phyloP scores from a whole-genome alignment of 2,113 vertebrate species.

The Myiozetetes cayanensis region DNA sequence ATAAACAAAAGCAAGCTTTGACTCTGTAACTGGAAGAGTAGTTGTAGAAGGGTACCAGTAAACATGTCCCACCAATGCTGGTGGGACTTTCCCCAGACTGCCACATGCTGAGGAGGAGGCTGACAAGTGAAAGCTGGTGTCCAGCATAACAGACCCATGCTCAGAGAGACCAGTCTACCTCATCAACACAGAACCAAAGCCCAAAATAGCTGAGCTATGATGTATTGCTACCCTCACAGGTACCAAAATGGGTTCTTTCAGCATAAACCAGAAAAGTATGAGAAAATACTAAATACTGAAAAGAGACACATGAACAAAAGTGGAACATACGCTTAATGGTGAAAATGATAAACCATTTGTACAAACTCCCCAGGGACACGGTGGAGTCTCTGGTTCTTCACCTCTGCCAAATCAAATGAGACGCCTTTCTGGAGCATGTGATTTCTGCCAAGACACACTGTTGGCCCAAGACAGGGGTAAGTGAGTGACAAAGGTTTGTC shows the following conservation, averaged over 20 bases:
- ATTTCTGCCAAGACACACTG: background rate
- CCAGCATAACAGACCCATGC: background rate
- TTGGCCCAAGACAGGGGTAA: background rate
- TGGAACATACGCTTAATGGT: background rate
- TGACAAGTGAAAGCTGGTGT: background rate
- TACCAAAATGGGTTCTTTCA: background rate
- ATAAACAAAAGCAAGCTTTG: background rate
- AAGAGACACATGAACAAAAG: background rate
- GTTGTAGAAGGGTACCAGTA: background rate
- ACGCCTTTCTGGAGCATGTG: background rate
- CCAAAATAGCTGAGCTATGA: background rate
- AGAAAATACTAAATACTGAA: background rate
- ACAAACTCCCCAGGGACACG: background rate
- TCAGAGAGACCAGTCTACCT: background rate
- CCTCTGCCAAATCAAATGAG: background rate
- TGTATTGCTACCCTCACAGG: background rate
- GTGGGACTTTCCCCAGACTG: background rate
- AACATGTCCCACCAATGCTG: background rate
- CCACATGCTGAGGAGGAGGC: background rate
- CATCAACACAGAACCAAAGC: background rate
- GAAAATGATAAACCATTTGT: background rate
- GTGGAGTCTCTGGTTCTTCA: background rate
- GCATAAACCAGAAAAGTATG: background rate
- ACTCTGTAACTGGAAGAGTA: background rate
- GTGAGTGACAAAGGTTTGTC: conserved; percentile 21